A percentile compares a stretch with the other conserved stretches of the same genome.
phyloP scores from a whole-genome alignment of 2,888 invertebrate genomes.

The Ennomos quercinarius region DNA sequence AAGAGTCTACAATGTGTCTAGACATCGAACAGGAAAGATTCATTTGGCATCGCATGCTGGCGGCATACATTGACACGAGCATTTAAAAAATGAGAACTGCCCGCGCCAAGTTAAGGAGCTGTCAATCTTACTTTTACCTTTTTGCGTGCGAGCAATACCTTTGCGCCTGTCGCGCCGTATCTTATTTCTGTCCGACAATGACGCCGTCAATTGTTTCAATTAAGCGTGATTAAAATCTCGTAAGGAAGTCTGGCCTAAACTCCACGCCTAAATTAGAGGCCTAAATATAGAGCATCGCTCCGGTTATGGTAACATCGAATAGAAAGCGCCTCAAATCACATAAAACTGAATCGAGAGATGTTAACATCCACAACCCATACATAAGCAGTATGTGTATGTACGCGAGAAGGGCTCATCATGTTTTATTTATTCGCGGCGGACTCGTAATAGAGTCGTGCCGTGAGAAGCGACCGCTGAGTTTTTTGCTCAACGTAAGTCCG shows the following conservation, averaged over 20 bases:
- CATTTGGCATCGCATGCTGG: conserved; percentile 20
- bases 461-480: conserved; percentile 80
- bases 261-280: conserved; percentile 17
- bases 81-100: conserved; percentile 27
- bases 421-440: conserved; percentile 83
- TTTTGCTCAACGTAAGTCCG: conserved; percentile 75
- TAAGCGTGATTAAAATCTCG: conserved; percentile 21
- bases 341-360: conserved; percentile 73
- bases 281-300: conserved; percentile 46
- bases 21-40: conserved; percentile 18
- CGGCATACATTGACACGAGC: conserved; percentile 20
- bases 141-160: conserved; percentile 31
- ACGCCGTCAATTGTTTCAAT: conserved; percentile 47
- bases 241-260: conserved; percentile 17
- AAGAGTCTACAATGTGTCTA: conserved; percentile 24
- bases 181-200: conserved; percentile 41
- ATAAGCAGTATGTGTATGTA: conserved; percentile 69
- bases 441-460: conserved; percentile 84
- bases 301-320: conserved; percentile 50
- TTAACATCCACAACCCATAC: conserved; percentile 75
- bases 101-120: conserved; percentile 32
- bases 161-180: conserved; percentile 35
- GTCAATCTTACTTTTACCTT: conserved; percentile 40
- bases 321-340: conserved; percentile 78
- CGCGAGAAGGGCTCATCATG: conserved; percentile 84